These are phyloP conservation scores for Mustela lutreola DNA, from an alignment of 2,113 vertebrate species.

Conservation along the genomic window DNA sequence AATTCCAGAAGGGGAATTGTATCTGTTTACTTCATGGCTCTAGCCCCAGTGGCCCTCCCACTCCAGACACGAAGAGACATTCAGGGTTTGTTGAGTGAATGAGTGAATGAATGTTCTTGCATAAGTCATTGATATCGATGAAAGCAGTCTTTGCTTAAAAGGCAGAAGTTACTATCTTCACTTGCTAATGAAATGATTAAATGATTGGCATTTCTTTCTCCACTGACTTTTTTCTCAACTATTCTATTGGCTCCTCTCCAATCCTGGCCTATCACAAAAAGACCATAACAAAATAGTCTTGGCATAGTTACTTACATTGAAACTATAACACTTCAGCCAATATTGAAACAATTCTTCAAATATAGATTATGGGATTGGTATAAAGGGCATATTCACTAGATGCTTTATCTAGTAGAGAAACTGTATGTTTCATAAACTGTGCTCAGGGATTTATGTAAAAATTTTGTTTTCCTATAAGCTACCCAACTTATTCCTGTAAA, in stretches of 20 bases:
- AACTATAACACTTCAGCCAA: background rate
- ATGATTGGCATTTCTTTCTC: conserved; percentile 30
- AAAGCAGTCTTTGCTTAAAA: background rate
- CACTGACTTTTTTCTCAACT: background rate
- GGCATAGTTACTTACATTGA: background rate
- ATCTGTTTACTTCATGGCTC: background rate
- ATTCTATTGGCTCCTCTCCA: background rate
- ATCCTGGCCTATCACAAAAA: background rate
- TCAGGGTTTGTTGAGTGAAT: background rate
- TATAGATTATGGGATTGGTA: background rate
- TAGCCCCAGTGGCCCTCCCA: background rate
- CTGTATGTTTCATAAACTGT: background rate
- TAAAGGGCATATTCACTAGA: background rate
- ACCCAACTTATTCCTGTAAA: conserved; percentile 29
- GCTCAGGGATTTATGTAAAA: background rate
- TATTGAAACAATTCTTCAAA: conserved; percentile 7
- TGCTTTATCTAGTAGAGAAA: background rate
- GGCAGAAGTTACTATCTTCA: background rate
- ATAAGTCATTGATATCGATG: background rate
- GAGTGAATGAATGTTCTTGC: background rate
- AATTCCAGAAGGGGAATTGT: background rate
- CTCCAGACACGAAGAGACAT: background rate
- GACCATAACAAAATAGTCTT: background rate
- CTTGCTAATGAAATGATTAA: conserved; percentile 31
- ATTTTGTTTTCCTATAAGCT: background rate